Base-by-base conservation (phyloP, 2,888 invertebrate genomes). In the Globia sparganii region DNA sequence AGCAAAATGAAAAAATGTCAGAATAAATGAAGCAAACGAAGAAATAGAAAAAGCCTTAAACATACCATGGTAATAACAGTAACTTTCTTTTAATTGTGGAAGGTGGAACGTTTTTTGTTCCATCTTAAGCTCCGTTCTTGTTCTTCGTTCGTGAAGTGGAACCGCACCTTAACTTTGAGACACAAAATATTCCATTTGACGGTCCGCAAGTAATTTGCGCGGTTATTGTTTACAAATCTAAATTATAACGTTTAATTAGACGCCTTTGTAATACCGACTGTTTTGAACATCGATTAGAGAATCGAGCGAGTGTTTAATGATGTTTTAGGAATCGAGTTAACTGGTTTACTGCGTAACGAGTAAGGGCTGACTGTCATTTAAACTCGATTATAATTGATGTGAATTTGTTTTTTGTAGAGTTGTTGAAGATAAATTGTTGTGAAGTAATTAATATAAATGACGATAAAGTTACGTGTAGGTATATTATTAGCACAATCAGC, bases 241-340 rank as follows among this genome's bases (percentile, higher is more conserved):
- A 69, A 82, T 86, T 82, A 65, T 82, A 72, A 34, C 64, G 68
- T 74, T 81, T 83, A 82, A 83, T 83, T 81, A 77, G 61, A 49
- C 49, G 71, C 11, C 37, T 69, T 79, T 61, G 67, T 43, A 21
- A 31, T 49, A 65, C 25, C 43, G 37, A 83, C 68, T 83, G 71
- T 83, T 82, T 68, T 37, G 40, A 43, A 56, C 71, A 85, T 82
- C 77, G 68, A 72, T 81, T 85, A 67, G 31, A 62, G 13, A 15
- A 31, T 31, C 56, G 34, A 37, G 69, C 53, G 34, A 61, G 53
- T 18, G 67, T 70, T 70, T 64, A 49, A 58, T 71, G 31, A 74
- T 69, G 56, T 72, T 85, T 40, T 49, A 70, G 13, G 61, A 43
- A 67, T 70, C 59, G 40, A 75, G 59, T 69, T 75, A 59, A 66